Conservation (phyloP, 2,113 vertebrate species). For the Pycnonotus jocosus region DNA sequence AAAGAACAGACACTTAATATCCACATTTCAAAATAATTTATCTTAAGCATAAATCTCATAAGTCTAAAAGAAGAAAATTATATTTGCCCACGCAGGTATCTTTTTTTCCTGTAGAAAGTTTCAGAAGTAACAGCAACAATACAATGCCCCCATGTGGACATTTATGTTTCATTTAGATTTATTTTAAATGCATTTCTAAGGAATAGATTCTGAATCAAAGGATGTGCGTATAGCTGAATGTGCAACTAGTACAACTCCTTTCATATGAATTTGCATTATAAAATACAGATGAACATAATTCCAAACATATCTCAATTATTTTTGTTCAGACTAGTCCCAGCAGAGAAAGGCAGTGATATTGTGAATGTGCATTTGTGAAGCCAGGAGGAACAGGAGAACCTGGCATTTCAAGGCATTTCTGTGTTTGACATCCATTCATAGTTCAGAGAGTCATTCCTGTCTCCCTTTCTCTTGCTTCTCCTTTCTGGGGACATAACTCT, state of each 20-base stretch:
- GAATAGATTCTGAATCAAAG: background rate
- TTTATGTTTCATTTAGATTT: background rate
- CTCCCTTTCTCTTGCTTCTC: background rate
- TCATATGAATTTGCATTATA: background rate
- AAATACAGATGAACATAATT: background rate
- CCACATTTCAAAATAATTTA: background rate
- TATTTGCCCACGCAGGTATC: background rate
- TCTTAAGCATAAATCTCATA: background rate
- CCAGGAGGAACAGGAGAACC: background rate
- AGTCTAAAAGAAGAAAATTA: background rate
- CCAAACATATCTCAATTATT: background rate
- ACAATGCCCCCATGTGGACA: constrained; percentile 54
- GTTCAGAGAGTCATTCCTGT: background rate
- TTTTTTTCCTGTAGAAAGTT: background rate
- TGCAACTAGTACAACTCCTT: background rate
- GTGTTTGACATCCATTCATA: background rate
- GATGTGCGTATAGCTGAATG: background rate
- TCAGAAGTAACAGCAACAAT: constrained; percentile 15
- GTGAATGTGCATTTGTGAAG: background rate
- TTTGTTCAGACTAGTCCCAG: background rate
- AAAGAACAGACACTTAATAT: background rate
- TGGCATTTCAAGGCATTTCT: background rate
- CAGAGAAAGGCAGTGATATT: background rate
- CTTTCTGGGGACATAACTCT: background rate
- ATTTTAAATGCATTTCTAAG: background rate